Conservation (phyloP, 2,888 invertebrate species). For the Nasonia oneida region DNA sequence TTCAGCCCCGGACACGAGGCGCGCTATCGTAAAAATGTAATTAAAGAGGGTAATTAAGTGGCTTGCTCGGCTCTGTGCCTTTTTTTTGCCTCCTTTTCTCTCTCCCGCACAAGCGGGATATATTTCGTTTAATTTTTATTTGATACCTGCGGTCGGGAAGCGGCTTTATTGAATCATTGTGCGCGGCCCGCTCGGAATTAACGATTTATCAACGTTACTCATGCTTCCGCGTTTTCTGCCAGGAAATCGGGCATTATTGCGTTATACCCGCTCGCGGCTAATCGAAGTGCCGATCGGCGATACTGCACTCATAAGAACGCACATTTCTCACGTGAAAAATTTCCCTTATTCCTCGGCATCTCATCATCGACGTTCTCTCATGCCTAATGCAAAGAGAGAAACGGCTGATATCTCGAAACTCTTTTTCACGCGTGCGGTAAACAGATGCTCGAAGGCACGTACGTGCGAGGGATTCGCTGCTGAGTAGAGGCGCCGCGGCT, state of each 20-base stretch:
- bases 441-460: constrained; percentile 34
- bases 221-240: not conserved
- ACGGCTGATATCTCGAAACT: not conserved
- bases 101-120: not conserved
- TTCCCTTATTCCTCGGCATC: not conserved
- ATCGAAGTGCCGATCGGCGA: not conserved
- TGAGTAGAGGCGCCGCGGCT: constrained; percentile 10
- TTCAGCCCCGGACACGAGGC: not conserved
- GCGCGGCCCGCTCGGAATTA: not conserved
- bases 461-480: constrained; percentile 14
- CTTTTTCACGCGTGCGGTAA: constrained; percentile 19
- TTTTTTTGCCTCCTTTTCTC: constrained; percentile 10
- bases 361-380: constrained; percentile 24
- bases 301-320: not conserved
- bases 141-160: not conserved
- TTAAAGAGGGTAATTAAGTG: constrained; percentile 50
- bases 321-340: not conserved
- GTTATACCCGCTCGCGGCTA: not conserved
- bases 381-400: constrained; percentile 43
- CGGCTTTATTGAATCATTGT: not conserved
- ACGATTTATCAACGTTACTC: constrained; percentile 7
- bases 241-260: not conserved
- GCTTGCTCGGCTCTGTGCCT: not conserved
- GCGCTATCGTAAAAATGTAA: constrained; percentile 49
- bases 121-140: constrained; percentile 36